These are phyloP conservation scores for Ditula angustiorana DNA, from an alignment of 2,888 invertebrate species.

Conservation along the genomic window DNA sequence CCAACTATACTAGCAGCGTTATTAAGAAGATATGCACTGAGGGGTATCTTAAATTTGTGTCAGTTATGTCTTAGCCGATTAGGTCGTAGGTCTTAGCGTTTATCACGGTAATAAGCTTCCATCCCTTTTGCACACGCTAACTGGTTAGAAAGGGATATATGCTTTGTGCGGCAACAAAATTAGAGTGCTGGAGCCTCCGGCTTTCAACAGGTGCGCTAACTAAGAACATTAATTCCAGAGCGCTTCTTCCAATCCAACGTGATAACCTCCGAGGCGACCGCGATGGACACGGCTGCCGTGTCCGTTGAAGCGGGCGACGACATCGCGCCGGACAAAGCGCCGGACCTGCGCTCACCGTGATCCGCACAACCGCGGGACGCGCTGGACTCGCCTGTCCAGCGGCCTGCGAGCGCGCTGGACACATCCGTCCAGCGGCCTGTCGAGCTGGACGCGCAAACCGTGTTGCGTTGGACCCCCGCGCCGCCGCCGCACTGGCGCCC, in stretches of 20 bases:
- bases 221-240: conserved; percentile 72
- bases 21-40: no score
- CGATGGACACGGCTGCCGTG: conserved; percentile 78
- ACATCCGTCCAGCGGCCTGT: no score
- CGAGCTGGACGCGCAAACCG: conserved; percentile 51
- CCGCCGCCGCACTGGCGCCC: conserved; percentile 81
- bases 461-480: conserved; percentile 77
- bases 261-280: conserved; percentile 84
- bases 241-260: conserved; percentile 88
- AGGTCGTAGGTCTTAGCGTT: no score
- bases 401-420: conserved; percentile 45
- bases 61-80: no score
- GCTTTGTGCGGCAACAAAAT: no score
- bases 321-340: conserved; percentile 78
- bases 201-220: no score
- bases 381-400: conserved; percentile 34
- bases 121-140: no score
- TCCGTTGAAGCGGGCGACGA: conserved; percentile 69
- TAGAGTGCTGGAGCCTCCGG: no score
- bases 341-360: conserved; percentile 80
- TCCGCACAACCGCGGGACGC: conserved; percentile 52
- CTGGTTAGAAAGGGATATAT: no score
- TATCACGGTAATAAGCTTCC: no score
- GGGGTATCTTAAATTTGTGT: no score
- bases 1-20: no score